These are phyloP conservation scores for Cairina moschata DNA, from an alignment of 2,113 vertebrate species.

Conservation along the genomic window DNA sequence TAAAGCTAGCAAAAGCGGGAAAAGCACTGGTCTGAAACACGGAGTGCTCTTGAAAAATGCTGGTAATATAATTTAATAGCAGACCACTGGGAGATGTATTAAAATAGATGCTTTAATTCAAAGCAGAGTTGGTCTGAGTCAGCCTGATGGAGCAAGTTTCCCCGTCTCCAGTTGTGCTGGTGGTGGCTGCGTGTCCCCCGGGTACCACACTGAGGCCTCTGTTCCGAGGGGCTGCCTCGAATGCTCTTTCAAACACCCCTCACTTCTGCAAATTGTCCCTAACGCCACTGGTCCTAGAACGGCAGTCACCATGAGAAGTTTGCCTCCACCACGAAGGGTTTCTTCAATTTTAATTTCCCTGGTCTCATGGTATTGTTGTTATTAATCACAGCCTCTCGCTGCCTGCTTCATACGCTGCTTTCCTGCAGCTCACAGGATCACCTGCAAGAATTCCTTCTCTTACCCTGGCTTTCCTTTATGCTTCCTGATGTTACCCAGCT, in stretches of 20 bases:
- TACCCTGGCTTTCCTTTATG: neutral
- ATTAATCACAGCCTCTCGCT: neutral
- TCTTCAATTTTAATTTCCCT: neutral
- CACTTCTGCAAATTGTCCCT: neutral
- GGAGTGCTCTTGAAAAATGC: neutral
- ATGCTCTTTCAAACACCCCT: neutral
- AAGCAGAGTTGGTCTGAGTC: conserved; percentile 16
- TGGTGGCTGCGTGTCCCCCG: neutral
- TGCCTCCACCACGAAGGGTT: fast-evolving
- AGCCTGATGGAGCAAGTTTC: neutral
- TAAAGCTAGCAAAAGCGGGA: neutral
- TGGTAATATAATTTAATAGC: neutral
- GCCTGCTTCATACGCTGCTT: fast-evolving
- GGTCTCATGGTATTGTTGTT: neutral
- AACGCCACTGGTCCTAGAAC: neutral
- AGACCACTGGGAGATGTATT: neutral
- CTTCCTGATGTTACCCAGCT: neutral
- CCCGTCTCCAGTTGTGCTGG: neutral
- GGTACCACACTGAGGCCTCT: fast-evolving
- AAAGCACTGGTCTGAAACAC: neutral
- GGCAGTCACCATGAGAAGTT: fast-evolving
- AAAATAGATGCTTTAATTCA: conserved; percentile 55
- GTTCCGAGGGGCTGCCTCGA: neutral
- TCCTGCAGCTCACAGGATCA: neutral
- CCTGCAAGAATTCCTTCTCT: neutral